These are phyloP conservation scores for Synchiropus splendidus DNA, from an alignment of 2,113 vertebrate genomes.

Conservation along the genomic window DNA sequence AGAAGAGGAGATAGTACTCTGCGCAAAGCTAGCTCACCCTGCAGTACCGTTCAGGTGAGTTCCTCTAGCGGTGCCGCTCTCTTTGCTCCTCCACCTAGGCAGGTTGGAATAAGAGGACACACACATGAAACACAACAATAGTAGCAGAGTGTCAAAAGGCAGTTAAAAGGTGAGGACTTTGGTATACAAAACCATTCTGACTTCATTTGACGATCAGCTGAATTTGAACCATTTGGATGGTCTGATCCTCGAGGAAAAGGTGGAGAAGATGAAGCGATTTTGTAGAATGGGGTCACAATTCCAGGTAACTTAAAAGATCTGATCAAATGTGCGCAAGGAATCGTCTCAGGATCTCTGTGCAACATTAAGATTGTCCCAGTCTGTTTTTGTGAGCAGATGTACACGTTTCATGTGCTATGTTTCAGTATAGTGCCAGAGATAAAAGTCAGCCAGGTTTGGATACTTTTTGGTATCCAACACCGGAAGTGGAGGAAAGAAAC, in stretches of 20 bases:
- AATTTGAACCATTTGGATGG: slow-evolving; percentile 35
- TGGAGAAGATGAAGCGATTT: slow-evolving; percentile 17
- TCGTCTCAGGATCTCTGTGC: slow-evolving; percentile 4
- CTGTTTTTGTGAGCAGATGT: slow-evolving; percentile 10
- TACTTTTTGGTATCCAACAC: no score
- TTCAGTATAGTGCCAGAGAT: slow-evolving; percentile 5
- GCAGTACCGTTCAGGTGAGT: slow-evolving; percentile 72
- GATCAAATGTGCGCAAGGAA: slow-evolving; percentile 3
- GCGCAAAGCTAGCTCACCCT: slow-evolving; percentile 74
- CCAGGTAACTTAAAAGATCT: slow-evolving; percentile 4
- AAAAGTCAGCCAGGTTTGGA: no score
- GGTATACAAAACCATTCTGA: slow-evolving; percentile 13
- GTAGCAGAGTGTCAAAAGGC: slow-evolving; percentile 38
- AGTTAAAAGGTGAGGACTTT: slow-evolving; percentile 13
- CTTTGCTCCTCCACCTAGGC: slow-evolving; percentile 69
- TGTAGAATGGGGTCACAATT: slow-evolving; percentile 8
- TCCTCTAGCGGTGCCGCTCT: slow-evolving; percentile 61
- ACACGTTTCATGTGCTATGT: slow-evolving; percentile 1
- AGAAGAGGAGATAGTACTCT: slow-evolving; percentile 65
- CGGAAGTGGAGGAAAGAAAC: no score
- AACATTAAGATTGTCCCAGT: slow-evolving; percentile 9
- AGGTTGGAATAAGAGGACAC: slow-evolving; percentile 73
- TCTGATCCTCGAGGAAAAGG: slow-evolving; percentile 31
- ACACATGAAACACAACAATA: slow-evolving; percentile 64
- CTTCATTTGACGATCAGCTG: slow-evolving; percentile 2